Evolutionary conservation across 1,140 invertebrate genomes (phyloP).

Genomic region (Phthorimaea operculella): DNA sequence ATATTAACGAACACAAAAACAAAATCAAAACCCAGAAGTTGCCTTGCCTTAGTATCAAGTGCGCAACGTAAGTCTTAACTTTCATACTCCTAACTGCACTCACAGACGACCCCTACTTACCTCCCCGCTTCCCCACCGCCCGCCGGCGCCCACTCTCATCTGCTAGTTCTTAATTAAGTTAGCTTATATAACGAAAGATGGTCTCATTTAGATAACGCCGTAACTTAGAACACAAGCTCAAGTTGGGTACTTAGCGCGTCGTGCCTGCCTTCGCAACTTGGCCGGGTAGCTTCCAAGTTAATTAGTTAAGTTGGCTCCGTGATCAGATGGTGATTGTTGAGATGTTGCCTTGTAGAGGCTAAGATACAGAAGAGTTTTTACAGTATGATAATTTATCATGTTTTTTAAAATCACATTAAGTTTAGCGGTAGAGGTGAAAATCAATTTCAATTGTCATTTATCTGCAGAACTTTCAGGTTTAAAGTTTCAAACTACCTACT

Average conservation of each 20-base stretch:
- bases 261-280: constrained; percentile 28
- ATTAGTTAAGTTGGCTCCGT: constrained; percentile 44
- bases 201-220: constrained; percentile 69
- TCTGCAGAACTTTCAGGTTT: too few species aligned
- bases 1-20: too few species aligned
- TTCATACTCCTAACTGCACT: not conserved
- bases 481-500: too few species aligned
- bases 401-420: too few species aligned
- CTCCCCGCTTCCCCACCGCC: constrained; percentile 30
- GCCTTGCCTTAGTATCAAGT: too few species aligned
- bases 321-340: constrained; percentile 9
- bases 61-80: too few species aligned
- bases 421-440: too few species aligned
- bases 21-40: too few species aligned
- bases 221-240: constrained; percentile 59
- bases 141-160: constrained; percentile 64
- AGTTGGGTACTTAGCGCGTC: constrained; percentile 53
- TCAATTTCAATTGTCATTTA: too few species aligned
- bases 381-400: too few species aligned
- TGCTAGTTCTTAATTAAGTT: constrained; percentile 70
- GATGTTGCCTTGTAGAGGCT: too few species aligned
- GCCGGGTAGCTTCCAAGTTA: constrained; percentile 30
- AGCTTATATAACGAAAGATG: constrained; percentile 70
- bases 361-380: too few species aligned
- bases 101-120: constrained; percentile 27